These are phyloP conservation scores for Fulica atra DNA, from an alignment of 2,113 vertebrate species.

Conservation along the genomic window DNA sequence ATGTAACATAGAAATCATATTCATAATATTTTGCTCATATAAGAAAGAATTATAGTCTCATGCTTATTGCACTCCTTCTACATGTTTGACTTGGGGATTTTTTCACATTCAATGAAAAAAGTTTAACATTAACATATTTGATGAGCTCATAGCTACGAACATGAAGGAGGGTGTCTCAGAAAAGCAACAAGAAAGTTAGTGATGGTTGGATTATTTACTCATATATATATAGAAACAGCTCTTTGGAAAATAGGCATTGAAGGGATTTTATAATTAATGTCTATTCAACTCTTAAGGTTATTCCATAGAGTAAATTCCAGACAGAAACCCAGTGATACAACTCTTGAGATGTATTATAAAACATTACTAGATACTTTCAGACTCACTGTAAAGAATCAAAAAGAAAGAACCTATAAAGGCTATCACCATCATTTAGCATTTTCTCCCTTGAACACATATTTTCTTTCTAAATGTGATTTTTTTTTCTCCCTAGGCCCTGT, in stretches of 20 bases:
- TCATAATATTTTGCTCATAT: neutral
- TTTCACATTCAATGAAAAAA: neutral
- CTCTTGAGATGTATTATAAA: neutral
- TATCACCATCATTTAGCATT: neutral
- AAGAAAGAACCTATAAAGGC: neutral
- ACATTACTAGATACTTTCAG: neutral
- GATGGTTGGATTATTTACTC: neutral
- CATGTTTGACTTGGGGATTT: neutral
- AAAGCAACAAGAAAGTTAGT: neutral
- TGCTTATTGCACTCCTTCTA: neutral
- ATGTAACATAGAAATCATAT: neutral
- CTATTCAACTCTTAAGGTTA: neutral
- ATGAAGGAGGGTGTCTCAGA: neutral
- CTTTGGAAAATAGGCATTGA: neutral
- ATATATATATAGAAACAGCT: neutral
- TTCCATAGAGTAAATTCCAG: neutral
- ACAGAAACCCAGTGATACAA: neutral
- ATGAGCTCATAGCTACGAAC: neutral
- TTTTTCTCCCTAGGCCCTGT: neutral
- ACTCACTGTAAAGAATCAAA: neutral
- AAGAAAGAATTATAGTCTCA: neutral
- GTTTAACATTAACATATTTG: neutral
- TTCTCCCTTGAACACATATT: neutral
- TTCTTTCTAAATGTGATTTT: neutral
- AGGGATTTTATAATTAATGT: neutral